A percentile compares a stretch with the other conserved stretches of the same genome.
Evolutionary conservation across 2,888 invertebrate genomes (phyloP).

Genomic region (Erebia aethiops): DNA sequence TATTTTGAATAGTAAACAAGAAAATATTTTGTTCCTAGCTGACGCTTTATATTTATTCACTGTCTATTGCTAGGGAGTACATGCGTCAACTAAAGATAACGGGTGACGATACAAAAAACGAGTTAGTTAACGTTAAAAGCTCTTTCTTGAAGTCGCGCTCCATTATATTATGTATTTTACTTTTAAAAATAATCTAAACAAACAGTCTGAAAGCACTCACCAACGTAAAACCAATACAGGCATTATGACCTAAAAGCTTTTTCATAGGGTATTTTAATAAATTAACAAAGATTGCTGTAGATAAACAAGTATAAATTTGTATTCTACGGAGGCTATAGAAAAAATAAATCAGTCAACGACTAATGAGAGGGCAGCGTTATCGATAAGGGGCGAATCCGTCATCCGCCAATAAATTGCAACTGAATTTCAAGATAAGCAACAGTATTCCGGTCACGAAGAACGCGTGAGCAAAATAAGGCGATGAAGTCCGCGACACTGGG

Average conservation of each 20-base stretch:
- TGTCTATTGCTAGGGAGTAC: no score
- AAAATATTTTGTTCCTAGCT: not conserved
- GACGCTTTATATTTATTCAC: not conserved
- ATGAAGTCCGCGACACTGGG: slow-evolving; percentile 27
- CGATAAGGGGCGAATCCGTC: slow-evolving; percentile 42
- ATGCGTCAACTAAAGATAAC: no score
- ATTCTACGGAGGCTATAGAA: slow-evolving; percentile 35
- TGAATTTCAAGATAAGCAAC: slow-evolving; percentile 42
- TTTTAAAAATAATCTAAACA: not conserved
- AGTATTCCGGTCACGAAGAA: slow-evolving; percentile 42
- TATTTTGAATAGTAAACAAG: not conserved
- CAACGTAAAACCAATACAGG: slow-evolving; percentile 3
- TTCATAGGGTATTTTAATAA: slow-evolving; percentile 4
- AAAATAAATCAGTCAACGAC: slow-evolving; percentile 42
- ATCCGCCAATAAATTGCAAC: slow-evolving; percentile 43
- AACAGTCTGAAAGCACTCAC: slow-evolving; percentile 6
- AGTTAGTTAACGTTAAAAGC: no score
- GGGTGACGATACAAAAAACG: not conserved
- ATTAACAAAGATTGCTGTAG: slow-evolving; percentile 2
- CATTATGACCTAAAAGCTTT: not conserved
- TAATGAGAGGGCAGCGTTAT: slow-evolving; percentile 41
- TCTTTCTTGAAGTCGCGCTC: not conserved
- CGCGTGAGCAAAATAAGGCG: slow-evolving; percentile 42
- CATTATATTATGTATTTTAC: not conserved
- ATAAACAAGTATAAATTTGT: slow-evolving; percentile 21